A percentile compares a stretch with the other conserved stretches of the same genome.
Conservation (phyloP, 92 coral and sea anemone species). For the Pocillopora grandis region DNA sequence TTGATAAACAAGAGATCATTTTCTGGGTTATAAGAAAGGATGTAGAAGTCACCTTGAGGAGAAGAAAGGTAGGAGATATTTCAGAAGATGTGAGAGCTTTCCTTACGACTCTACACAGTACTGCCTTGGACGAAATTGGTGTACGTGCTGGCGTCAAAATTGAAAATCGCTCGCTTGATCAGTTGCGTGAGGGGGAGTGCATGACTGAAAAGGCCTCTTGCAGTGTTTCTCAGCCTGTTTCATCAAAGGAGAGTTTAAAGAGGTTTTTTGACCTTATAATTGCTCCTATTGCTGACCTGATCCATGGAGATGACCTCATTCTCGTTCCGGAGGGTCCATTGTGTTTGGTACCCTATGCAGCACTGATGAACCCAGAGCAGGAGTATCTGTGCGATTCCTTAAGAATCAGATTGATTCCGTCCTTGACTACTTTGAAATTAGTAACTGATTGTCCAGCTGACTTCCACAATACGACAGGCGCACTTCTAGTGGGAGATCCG, state of each 20-base stretch:
- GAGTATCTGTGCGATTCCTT: neutral
- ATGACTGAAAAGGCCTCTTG: no score
- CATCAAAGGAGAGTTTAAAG: neutral
- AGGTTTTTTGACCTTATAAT: neutral
- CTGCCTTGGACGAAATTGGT: no score
- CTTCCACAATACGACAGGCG: neutral
- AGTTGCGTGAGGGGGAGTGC: no score
- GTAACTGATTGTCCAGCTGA: neutral
- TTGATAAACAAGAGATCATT: no score
- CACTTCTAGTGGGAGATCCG: neutral
- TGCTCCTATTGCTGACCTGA: neutral
- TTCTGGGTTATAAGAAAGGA: no score
- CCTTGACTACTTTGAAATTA: neutral
- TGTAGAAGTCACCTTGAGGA: no score
- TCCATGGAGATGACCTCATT: neutral
- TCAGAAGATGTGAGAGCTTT: no score
- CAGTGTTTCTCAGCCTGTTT: neutral
- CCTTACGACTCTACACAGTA: no score
- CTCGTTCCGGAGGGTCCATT: neutral
- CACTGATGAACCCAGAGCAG: neutral
- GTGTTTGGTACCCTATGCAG: neutral
- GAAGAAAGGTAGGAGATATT: no score
- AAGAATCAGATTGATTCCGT: neutral
- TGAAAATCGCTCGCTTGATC: no score
- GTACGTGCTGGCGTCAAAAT: no score